phyloP scores from a whole-genome alignment of 2,888 invertebrate genomes.

The Euclidia mi region DNA sequence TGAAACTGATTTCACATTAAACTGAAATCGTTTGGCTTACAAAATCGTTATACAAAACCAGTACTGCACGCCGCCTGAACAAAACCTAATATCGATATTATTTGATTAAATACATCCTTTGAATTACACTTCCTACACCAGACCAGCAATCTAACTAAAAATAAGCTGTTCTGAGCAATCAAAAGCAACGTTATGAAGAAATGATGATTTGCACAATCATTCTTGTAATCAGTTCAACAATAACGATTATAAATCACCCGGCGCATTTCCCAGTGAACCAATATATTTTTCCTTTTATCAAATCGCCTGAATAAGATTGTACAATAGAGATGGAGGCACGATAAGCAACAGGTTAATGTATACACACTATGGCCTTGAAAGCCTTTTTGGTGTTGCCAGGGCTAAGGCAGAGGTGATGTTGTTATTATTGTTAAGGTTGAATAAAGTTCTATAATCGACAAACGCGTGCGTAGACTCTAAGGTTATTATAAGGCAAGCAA shows the following conservation, averaged over 20 bases:
- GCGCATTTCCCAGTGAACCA: background rate
- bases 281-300: conserved; percentile 4
- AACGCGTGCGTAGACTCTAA: too few species aligned
- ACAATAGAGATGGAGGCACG: background rate
- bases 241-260: background rate
- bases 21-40: too few species aligned
- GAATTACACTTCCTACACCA: too few species aligned
- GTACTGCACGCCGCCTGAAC: too few species aligned
- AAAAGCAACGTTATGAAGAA: background rate
- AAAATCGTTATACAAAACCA: too few species aligned
- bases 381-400: background rate
- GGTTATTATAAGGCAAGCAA: too few species aligned
- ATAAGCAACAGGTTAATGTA: conserved; percentile 19
- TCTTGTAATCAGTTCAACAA: background rate
- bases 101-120: too few species aligned
- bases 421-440: background rate
- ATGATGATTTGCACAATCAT: background rate
- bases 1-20: too few species aligned
- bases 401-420: background rate
- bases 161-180: too few species aligned
- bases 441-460: background rate
- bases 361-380: conserved; percentile 3
- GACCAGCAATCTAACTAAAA: too few species aligned
- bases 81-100: too few species aligned
- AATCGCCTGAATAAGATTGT: background rate